A percentile compares a stretch with the other conserved stretches of the same genome.
These are phyloP conservation scores for Apodemia hepburni DNA, from an alignment of 2,888 invertebrate species.

Conservation along the genomic window DNA sequence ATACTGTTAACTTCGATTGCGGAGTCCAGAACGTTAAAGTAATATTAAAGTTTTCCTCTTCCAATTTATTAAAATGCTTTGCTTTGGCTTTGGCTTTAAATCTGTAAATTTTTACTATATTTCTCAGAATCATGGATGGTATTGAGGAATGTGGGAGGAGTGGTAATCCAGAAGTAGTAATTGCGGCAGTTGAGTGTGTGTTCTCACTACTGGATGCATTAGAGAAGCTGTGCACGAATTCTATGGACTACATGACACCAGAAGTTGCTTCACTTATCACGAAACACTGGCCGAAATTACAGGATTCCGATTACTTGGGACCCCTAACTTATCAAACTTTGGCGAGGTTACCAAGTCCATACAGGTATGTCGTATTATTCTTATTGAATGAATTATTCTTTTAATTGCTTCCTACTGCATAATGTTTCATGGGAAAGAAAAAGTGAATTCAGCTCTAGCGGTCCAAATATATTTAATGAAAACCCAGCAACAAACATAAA, in stretches of 20 bases:
- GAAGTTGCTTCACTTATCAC: constrained; percentile 77
- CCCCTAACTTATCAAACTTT: constrained; percentile 92
- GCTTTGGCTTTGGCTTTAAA: background rate
- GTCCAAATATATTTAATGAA: no score
- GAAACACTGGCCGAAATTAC: constrained; percentile 82
- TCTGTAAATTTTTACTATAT: background rate
- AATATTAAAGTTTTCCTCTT: no score
- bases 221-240: constrained; percentile 90
- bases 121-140: constrained; percentile 90
- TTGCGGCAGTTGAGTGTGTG: constrained; percentile 90
- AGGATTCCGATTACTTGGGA: constrained; percentile 90
- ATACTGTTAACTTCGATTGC: no score
- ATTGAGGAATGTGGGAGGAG: constrained; percentile 95
- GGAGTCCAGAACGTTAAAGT: no score
- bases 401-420: no score
- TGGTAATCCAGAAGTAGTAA: constrained; percentile 87
- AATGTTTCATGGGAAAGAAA: no score
- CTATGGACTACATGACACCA: constrained; percentile 54
- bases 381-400: no score
- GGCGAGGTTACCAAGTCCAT: constrained; percentile 90
- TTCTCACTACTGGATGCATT: constrained; percentile 91
- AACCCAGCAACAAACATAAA: background rate
- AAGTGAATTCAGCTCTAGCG: no score
- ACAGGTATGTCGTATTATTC: constrained; percentile 76
- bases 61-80: background rate